Evolutionary conservation across 1,140 invertebrate species (phyloP).

Genomic region (Orius insidiosus): DNA sequence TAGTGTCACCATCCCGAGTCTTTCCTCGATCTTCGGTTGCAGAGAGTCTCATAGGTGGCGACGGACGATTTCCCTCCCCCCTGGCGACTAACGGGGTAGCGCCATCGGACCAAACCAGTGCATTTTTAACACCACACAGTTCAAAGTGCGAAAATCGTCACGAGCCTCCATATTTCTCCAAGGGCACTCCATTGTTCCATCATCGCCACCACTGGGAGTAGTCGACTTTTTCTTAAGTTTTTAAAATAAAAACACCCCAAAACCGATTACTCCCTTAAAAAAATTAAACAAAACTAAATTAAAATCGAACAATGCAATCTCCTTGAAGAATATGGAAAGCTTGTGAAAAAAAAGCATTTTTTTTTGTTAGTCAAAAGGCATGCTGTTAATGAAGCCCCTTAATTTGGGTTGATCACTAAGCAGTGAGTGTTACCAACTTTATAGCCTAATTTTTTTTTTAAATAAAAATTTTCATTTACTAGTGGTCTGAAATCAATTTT

Average conservation of each 20-base stretch:
- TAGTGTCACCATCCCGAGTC: conserved; percentile 9
- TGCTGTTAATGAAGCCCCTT: background rate
- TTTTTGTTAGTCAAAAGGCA: background rate
- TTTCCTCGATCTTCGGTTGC: conserved; percentile 9
- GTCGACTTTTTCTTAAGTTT: background rate
- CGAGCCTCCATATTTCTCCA: background rate
- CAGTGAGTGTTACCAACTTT: conserved; percentile 1
- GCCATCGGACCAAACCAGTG: conserved; percentile 32
- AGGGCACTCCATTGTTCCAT: background rate
- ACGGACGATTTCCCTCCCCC: conserved; percentile 25
- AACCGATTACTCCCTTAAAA: no score
- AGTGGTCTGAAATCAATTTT: background rate
- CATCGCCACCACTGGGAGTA: background rate
- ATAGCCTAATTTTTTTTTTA: background rate
- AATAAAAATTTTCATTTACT: background rate
- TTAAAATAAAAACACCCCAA: background rate
- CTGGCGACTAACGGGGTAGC: conserved; percentile 62
- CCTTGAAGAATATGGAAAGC: background rate
- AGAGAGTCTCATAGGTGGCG: conserved; percentile 16
- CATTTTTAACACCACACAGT: background rate
- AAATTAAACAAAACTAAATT: no score
- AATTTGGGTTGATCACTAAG: background rate
- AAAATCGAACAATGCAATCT: no score
- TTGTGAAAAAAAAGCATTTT: background rate
- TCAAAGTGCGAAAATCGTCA: background rate